Evolutionary conservation across 2,888 invertebrate genomes (phyloP).

Genomic region (Pyrgus malvae): DNA sequence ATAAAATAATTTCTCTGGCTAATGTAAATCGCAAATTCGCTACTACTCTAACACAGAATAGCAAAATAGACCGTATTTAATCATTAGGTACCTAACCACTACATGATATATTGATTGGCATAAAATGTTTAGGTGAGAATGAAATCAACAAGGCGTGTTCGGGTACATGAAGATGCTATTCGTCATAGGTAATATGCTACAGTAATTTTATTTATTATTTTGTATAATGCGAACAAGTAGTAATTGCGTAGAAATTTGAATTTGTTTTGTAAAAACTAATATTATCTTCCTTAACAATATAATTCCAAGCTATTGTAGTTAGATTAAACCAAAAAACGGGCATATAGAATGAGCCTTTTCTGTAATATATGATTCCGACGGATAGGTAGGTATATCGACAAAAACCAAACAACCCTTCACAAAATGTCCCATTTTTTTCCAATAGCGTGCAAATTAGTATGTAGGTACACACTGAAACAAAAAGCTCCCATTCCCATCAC

Average conservation of each 20-base stretch:
- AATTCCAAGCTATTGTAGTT: constrained; percentile 39
- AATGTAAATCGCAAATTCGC: no score
- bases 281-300: constrained; percentile 27
- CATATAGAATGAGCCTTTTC: neutral
- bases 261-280: constrained; percentile 35
- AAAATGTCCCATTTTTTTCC: neutral
- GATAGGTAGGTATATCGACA: constrained; percentile 7
- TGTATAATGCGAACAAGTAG: constrained; percentile 52
- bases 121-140: constrained; percentile 80
- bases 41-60: no score
- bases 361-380: no score
- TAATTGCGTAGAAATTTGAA: constrained; percentile 52
- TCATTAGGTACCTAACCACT: constrained; percentile 8
- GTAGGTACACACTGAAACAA: neutral
- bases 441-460: constrained; percentile 7
- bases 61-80: no score
- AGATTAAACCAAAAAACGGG: constrained; percentile 27
- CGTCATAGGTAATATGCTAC: constrained; percentile 77
- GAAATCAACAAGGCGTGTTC: constrained; percentile 80
- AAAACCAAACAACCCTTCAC: neutral
- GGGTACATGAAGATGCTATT: constrained; percentile 80
- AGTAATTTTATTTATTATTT: constrained; percentile 47
- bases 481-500: neutral
- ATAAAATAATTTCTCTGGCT: no score
- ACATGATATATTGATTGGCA: constrained; percentile 56